These are phyloP conservation scores for Acanthornis magna DNA, from an alignment of 2,797 vertebrate species.

Conservation along the genomic window DNA sequence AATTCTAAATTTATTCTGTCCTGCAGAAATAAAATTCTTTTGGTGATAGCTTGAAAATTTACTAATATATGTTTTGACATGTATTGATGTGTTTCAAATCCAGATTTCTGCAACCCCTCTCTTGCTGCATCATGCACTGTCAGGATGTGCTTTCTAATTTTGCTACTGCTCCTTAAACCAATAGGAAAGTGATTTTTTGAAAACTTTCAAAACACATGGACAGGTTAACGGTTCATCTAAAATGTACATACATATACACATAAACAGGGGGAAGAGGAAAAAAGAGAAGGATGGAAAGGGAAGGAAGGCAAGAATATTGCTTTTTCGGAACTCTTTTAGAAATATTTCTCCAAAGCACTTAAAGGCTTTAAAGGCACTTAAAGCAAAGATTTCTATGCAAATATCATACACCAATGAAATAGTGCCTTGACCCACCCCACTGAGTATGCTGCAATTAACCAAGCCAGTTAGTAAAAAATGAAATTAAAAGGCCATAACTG, in stretches of 20 bases:
- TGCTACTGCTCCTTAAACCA: not conserved
- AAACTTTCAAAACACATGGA: not conserved
- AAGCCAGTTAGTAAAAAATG: not conserved
- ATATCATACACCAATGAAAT: not conserved
- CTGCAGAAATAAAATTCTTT: not conserved
- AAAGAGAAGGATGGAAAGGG: not conserved
- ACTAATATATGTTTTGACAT: not conserved
- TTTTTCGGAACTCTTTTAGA: not conserved
- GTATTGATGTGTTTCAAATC: not conserved
- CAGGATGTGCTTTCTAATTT: not conserved
- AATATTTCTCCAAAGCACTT: not conserved
- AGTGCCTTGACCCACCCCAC: not conserved
- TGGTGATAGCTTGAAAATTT: not conserved
- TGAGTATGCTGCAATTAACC: not conserved
- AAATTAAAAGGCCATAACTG: not conserved
- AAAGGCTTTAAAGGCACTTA: not conserved
- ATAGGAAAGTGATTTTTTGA: not conserved
- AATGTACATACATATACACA: not conserved
- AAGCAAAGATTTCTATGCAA: not conserved
- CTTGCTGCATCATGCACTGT: not conserved
- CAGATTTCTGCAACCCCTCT: not conserved
- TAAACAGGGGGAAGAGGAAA: fast-evolving
- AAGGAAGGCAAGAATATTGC: not conserved
- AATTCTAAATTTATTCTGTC: not conserved
- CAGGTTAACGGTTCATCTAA: not conserved